A percentile compares a stretch with the other conserved stretches of the same genome.
Conservation (phyloP, 2,113 vertebrate genomes). For the Seriola quinqueradiata region DNA sequence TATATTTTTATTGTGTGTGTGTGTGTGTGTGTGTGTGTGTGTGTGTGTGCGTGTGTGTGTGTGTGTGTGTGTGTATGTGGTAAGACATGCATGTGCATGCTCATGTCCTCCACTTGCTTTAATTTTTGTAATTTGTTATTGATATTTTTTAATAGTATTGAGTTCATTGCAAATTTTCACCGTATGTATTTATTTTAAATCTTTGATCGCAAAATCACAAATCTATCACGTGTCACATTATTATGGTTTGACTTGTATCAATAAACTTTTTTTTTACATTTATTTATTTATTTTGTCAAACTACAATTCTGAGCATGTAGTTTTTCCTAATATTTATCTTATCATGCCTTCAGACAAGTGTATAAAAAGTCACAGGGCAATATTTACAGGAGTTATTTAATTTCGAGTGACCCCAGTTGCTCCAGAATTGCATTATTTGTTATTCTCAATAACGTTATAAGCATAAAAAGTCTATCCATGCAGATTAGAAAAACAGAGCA, state of each 20-base stretch:
- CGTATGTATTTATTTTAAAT: neutral
- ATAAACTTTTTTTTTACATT: neutral
- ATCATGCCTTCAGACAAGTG: neutral
- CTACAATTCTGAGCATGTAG: neutral
- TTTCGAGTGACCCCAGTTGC: neutral
- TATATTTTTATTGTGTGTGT: neutral
- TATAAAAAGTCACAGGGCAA: neutral
- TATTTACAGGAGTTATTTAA: neutral
- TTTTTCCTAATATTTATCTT: neutral
- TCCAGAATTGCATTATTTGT: neutral
- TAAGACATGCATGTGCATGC: neutral
- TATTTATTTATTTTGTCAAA: neutral
- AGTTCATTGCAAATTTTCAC: neutral
- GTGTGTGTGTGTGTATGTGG: constrained; percentile 9
- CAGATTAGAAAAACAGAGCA: neutral
- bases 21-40: constrained; percentile 31
- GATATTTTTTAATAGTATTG: neutral
- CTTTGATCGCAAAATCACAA: neutral
- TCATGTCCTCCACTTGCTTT: constrained; percentile 4
- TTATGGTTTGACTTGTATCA: neutral
- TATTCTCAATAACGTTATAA: neutral
- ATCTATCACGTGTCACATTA: neutral
- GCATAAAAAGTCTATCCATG: neutral
- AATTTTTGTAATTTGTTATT: neutral
- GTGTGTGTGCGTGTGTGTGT: constrained; percentile 33